phyloP scores from a whole-genome alignment of 2,113 vertebrate species.

The Tretioscincus oriximinensis region DNA sequence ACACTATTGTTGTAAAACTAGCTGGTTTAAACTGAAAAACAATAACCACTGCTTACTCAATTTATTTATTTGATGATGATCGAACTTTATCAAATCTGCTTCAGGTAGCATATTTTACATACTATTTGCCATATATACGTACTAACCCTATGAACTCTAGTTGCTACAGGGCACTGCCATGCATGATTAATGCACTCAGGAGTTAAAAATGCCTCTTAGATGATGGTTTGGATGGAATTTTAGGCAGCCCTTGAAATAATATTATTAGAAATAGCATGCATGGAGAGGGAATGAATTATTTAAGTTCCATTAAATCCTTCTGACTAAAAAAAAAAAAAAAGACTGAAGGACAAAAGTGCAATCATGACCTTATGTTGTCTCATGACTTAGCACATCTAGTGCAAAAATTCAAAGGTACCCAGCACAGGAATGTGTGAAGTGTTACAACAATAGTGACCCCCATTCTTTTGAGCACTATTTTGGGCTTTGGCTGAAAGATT shows the following conservation, averaged over 20 bases:
- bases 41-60: no score
- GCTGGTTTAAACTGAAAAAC: no score
- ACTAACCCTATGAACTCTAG: not conserved
- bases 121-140: not conserved
- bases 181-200: not conserved
- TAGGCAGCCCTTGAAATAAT: not conserved
- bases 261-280: not conserved
- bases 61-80: no score
- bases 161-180: not conserved
- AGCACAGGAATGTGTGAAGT: no score
- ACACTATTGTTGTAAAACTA: not conserved
- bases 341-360: not conserved
- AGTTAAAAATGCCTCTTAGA: not conserved
- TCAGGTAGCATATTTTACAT: not conserved
- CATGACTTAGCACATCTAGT: not conserved
- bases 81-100: no score
- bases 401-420: not conserved
- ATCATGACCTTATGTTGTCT: not conserved
- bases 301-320: conserved; percentile 16
- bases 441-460: no score
- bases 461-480: no score
- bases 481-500: no score
- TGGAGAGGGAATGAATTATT: conserved; percentile 4
- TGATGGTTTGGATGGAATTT: not conserved
- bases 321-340: not conserved